phyloP scores from a whole-genome alignment of 2,888 invertebrate genomes.

The Chorisops tibialis region DNA sequence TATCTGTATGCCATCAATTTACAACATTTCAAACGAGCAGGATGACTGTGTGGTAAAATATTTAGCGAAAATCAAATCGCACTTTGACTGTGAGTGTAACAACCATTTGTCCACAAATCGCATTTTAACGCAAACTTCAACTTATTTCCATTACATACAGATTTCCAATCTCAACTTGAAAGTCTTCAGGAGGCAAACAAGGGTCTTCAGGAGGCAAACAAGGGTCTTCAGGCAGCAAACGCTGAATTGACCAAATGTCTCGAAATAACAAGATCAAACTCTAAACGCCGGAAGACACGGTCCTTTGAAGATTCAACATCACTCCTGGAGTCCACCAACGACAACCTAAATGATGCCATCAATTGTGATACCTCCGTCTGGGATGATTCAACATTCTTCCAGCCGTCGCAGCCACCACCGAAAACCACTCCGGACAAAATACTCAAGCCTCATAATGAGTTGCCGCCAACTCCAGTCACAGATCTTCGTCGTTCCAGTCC shows the following conservation, averaged over 20 bases:
- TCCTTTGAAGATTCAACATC: conserved; percentile 19
- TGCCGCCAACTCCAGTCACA: neutral
- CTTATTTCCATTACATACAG: neutral
- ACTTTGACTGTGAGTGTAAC: conserved; percentile 42
- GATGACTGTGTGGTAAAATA: conserved; percentile 34
- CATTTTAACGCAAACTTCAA: neutral
- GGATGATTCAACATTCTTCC: conserved; percentile 35
- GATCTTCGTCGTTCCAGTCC: neutral
- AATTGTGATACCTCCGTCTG: conserved; percentile 38
- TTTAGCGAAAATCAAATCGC: conserved; percentile 38
- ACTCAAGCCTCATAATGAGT: conserved; percentile 12
- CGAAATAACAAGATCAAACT: neutral
- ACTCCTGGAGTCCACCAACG: conserved; percentile 30
- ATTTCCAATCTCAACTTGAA: conserved; percentile 18
- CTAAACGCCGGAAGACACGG: conserved; percentile 21
- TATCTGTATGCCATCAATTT: conserved; percentile 8
- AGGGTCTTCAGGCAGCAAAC: conserved; percentile 7
- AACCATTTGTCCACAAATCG: too few species aligned
- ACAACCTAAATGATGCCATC: conserved; percentile 45
- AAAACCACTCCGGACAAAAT: neutral
- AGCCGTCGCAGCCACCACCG: conserved; percentile 6
- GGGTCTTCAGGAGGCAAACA: too few species aligned
- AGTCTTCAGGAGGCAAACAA: too few species aligned
- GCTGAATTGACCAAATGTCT: neutral
- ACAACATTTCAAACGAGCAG: neutral